Evolutionary conservation across 2,797 vertebrate genomes (phyloP).

Genomic region (Glossophaga mutica): DNA sequence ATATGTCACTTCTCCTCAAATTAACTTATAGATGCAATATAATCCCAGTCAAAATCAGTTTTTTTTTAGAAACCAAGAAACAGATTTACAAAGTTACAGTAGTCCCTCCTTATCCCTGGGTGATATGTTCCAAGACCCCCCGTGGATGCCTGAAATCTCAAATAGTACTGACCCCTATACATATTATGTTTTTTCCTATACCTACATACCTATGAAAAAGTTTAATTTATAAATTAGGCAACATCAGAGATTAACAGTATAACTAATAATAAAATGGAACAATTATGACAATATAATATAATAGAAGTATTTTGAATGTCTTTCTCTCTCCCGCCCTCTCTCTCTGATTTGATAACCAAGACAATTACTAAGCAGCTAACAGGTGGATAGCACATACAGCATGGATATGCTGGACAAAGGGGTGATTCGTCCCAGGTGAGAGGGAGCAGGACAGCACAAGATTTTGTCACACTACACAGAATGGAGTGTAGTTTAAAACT

Average conservation of each 20-base stretch:
- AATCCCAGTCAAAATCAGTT: neutral
- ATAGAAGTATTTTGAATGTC: neutral
- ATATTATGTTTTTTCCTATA: neutral
- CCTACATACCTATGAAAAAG: neutral
- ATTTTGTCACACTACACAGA: neutral
- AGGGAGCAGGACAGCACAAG: neutral
- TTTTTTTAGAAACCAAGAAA: neutral
- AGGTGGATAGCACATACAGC: neutral
- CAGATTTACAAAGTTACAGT: neutral
- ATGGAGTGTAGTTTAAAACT: neutral
- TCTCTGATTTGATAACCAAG: neutral
- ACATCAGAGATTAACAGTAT: neutral
- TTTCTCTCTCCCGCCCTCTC: neutral
- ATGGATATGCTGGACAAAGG: neutral
- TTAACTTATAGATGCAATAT: neutral
- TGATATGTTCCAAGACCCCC: neutral
- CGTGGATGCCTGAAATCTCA: neutral
- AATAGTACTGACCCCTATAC: neutral
- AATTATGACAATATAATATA: neutral
- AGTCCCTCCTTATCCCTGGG: neutral
- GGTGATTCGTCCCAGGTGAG: neutral
- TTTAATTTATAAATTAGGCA: neutral
- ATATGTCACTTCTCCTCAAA: neutral
- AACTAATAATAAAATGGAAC: neutral
- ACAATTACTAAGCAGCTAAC: neutral